Conservation (phyloP, 1,140 invertebrate species). For the Parapsyche elsis region DNA sequence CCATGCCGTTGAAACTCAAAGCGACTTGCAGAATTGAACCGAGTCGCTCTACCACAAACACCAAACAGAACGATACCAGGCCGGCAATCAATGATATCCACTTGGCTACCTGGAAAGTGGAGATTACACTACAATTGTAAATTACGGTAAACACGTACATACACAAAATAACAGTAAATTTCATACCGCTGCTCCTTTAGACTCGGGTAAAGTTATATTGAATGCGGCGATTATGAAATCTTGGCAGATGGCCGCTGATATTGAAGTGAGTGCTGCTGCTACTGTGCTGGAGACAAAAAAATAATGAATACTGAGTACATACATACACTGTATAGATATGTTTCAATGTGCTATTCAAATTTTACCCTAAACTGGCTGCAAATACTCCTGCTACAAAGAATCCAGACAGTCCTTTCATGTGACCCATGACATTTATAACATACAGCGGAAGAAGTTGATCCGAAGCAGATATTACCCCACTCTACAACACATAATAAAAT, state of each 20-base stretch:
- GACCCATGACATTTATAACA: slow-evolving; percentile 81
- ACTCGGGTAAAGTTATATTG: slow-evolving; percentile 75
- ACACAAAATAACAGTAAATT: not conserved
- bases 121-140: not conserved
- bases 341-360: slow-evolving; percentile 7
- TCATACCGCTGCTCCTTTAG: slow-evolving; percentile 72
- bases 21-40: slow-evolving; percentile 87
- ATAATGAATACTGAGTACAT: not conserved
- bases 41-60: slow-evolving; percentile 83
- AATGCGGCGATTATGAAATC: slow-evolving; percentile 82
- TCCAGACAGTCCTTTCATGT: slow-evolving; percentile 80
- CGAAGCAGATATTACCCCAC: slow-evolving; percentile 71
- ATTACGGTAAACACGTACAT: too few species aligned
- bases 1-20: slow-evolving; percentile 88
- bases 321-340: not conserved
- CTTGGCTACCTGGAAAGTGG: slow-evolving; percentile 61
- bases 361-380: slow-evolving; percentile 75
- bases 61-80: slow-evolving; percentile 68
- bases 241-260: slow-evolving; percentile 90
- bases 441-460: slow-evolving; percentile 85
- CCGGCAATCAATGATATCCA: slow-evolving; percentile 65
- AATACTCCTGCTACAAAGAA: slow-evolving; percentile 88
- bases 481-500: slow-evolving; percentile 56
- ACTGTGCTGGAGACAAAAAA: slow-evolving; percentile 79
- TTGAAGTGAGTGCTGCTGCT: slow-evolving; percentile 89